Conservation (phyloP, 1,140 invertebrate species). For the Laupala kohalensis region DNA sequence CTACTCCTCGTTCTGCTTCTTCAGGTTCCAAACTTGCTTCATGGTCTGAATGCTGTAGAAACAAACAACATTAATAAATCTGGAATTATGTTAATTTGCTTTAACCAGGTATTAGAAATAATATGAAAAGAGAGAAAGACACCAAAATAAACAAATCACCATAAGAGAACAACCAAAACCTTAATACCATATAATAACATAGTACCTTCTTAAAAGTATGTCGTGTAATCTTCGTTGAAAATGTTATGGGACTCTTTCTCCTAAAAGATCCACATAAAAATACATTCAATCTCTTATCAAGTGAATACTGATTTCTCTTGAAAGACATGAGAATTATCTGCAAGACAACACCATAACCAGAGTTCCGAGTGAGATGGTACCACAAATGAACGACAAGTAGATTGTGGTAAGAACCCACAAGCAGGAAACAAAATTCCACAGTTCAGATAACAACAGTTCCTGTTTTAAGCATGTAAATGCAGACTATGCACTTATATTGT, state of each 20-base stretch:
- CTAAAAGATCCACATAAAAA: not conserved
- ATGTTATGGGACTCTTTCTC: not conserved
- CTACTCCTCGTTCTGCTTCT: conserved; percentile 29
- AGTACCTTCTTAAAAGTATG: not conserved
- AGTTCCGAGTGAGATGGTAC: not conserved
- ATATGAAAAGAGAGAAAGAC: no score
- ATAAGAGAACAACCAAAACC: no score
- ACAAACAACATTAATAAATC: no score
- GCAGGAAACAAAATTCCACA: not conserved
- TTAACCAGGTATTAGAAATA: no score
- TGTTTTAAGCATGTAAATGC: not conserved
- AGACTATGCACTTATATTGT: no score
- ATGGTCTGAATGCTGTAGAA: conserved; percentile 1
- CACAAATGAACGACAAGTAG: not conserved
- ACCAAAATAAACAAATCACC: no score
- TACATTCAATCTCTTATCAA: not conserved
- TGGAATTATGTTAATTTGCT: no score
- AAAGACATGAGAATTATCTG: not conserved
- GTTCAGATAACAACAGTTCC: not conserved
- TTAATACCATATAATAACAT: not conserved
- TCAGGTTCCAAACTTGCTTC: conserved; percentile 4
- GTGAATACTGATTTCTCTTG: not conserved
- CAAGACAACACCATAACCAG: not conserved
- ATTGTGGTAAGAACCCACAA: not conserved
- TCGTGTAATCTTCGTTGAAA: not conserved